Conservation (phyloP, 2,113 vertebrate genomes). For the Cichladusa arquata region DNA sequence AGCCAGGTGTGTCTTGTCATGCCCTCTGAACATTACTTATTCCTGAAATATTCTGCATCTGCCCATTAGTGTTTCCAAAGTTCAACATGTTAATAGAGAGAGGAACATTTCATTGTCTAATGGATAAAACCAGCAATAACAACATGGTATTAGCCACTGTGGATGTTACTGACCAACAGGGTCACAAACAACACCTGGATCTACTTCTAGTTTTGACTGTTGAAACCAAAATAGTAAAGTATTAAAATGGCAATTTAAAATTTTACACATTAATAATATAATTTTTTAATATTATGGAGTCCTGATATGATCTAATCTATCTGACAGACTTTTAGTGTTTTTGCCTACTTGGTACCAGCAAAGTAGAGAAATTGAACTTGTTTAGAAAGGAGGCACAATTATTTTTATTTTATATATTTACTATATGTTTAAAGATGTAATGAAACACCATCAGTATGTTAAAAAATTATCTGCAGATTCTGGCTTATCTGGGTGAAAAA, state of each 20-base stretch:
- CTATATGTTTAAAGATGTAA: background rate
- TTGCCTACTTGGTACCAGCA: background rate
- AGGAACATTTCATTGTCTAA: background rate
- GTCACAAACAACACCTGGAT: background rate
- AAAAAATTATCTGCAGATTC: background rate
- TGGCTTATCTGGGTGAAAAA: conserved; percentile 10
- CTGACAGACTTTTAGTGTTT: background rate
- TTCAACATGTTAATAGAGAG: background rate
- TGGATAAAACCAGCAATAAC: background rate
- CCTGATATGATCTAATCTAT: background rate
- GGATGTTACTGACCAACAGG: background rate
- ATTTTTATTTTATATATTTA: background rate
- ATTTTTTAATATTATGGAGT: background rate
- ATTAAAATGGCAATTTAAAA: background rate
- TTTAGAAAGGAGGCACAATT: background rate
- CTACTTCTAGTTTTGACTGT: background rate
- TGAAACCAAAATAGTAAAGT: background rate
- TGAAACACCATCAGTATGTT: background rate
- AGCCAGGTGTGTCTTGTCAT: background rate
- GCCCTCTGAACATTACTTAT: background rate
- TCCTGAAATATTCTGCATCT: background rate
- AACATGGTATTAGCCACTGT: background rate
- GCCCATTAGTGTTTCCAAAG: background rate
- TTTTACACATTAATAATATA: background rate
- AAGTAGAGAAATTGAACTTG: background rate